Evolutionary conservation across 2,113 vertebrate species (phyloP), one percentile per base, ranked within the genome.

Genomic region (Lates calcarifer): DNA sequence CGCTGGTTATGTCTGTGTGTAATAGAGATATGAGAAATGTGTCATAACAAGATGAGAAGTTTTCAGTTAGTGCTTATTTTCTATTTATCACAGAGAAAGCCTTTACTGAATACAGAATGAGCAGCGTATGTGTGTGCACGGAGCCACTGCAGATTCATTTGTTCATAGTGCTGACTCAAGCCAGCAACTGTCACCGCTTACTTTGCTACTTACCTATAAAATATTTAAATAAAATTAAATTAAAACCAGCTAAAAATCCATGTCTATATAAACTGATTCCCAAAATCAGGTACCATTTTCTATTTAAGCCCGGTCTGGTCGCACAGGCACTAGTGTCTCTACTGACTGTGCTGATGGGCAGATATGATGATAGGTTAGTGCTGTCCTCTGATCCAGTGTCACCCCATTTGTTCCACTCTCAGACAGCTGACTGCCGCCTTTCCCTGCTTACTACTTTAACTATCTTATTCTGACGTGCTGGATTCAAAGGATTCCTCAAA

Each of bases 341-440:
- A 33, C 33, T 56, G 37, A 31, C 31, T 2, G 41, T 37, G 14
- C 49, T 67, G 63, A 64, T 56, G 39, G 51, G 62, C 43, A 73
- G 73, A 64, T n/a, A 60, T 49, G 57, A 66, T 58, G 57, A 84
- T 64, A 70, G 31, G 56, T 79, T 77, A 56, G 57, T 49, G 64
- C 45, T 55, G 71, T 82, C 74, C 71, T 61, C 62, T 69, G 7
- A 77, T 89, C 77, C 57, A 85, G 84, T 83, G 75, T 79, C 87
- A 45, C 63, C 67, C 49, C 90, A 91, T 90, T 90, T 87, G 91
- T 86, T 66, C 49, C 66, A 24, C 45, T 51, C 58, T 15, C 0
- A 3, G 82, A 92, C 91, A 89, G 90, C 93, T 67, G 62, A 91
- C 89, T 82, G 87, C 91, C 49, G 57, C 77, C 81, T 74, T 70